Evolutionary conservation across 2,797 vertebrate species (phyloP).

Genomic region (Vireo griseus): DNA sequence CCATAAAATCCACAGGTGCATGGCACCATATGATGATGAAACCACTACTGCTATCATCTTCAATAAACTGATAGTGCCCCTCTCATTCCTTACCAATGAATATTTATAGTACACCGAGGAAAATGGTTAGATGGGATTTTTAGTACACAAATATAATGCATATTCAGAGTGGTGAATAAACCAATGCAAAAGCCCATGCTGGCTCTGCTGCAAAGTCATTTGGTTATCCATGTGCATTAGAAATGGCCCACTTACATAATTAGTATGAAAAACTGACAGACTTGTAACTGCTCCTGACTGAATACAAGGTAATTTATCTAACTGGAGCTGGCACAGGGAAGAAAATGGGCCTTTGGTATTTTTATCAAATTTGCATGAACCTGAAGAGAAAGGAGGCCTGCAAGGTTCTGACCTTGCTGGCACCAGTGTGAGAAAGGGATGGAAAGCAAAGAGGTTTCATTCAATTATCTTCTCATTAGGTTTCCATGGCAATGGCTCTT

Average conservation of each 20-base stretch:
- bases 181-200: background rate
- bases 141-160: background rate
- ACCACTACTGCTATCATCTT: background rate
- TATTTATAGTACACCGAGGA: background rate
- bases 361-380: constrained; percentile 65
- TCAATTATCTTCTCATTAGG: constrained; percentile 71
- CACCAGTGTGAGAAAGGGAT: constrained; percentile 65
- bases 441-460: constrained; percentile 68
- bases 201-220: background rate
- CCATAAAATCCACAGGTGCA: constrained; percentile 44
- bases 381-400: constrained; percentile 51
- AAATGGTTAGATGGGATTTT: constrained; percentile 16
- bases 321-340: constrained; percentile 18
- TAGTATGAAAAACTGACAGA: constrained; percentile 40
- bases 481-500: constrained; percentile 77
- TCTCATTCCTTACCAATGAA: background rate
- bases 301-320: constrained; percentile 49
- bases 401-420: constrained; percentile 58
- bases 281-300: constrained; percentile 33
- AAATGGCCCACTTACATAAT: constrained; percentile 15
- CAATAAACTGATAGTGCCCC: background rate
- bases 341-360: constrained; percentile 46
- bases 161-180: background rate
- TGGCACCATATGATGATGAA: background rate
- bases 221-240: background rate